phyloP scores from a whole-genome alignment of 1,140 invertebrate species.

The Harpegnathos saltator region DNA sequence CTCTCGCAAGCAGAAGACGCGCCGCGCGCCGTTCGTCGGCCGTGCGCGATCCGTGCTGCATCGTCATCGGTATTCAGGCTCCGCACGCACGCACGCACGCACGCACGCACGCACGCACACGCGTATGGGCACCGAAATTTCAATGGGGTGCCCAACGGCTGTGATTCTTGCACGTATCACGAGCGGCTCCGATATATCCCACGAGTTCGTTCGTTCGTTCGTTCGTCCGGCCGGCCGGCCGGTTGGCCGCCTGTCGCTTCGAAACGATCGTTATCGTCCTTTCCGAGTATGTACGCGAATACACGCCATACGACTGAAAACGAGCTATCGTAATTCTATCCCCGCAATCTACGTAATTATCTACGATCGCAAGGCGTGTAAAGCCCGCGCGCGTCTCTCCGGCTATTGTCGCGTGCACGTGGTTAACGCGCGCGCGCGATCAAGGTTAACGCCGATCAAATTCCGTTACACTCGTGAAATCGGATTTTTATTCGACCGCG shows the following conservation, averaged over 20 bases:
- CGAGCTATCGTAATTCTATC: conserved; percentile 58
- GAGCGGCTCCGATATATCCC: conserved; percentile 65
- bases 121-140: conserved; percentile 78
- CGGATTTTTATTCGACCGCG: conserved; percentile 41
- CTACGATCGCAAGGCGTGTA: conserved; percentile 46
- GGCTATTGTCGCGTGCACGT: conserved; percentile 48
- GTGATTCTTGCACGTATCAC: conserved; percentile 78
- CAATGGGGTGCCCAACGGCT: conserved; percentile 66
- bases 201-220: conserved; percentile 30
- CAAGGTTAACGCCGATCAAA: conserved; percentile 57
- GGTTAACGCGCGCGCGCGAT: conserved; percentile 24
- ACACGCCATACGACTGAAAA: conserved; percentile 54
- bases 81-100: conserved; percentile 58
- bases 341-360: conserved; percentile 58
- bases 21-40: no score
- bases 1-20: neutral
- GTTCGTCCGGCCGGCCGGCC: neutral
- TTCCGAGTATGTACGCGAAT: conserved; percentile 50
- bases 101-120: conserved; percentile 57
- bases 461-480: conserved; percentile 42
- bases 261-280: conserved; percentile 52
- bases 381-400: conserved; percentile 25
- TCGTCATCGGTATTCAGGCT: conserved; percentile 79
- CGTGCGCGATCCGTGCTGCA: conserved; percentile 61
- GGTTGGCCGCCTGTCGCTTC: conserved; percentile 22